Evolutionary conservation across 2,888 invertebrate species (phyloP), one percentile per base, ranked within the genome.

Genomic region (Ametastegia equiseti): DNA sequence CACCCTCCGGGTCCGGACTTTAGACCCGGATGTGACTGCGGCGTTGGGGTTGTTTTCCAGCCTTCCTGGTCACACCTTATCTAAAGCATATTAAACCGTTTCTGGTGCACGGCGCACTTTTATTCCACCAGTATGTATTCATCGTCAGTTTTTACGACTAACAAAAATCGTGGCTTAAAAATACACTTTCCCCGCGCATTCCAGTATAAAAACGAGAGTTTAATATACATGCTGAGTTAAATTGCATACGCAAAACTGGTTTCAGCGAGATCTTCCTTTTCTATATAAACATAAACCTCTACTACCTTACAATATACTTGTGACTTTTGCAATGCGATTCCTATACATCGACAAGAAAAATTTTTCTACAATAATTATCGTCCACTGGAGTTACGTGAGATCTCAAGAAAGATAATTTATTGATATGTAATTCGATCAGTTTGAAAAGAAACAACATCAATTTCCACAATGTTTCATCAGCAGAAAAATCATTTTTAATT

Each of bases 61-160:
- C n/a, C 36, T 54, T 75, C 36, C 36, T 30, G 75, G 75, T 54
- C 75, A 75, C 75, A 54, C 75, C 75, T 75, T 75, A 75, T 75
- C 50, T 50, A 50, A 50, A 75, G 50, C 30, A 75, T 54, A 71
- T 71, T 47, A 71, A 71, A 71, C 71, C 45, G 23, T 23, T 47
- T 45, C 54, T 36, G 45, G 30, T n/a, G n/a, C 45, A 54, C 27
- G n/a, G 30, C 9, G 1, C 1, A 54, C 15, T 75, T 75, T 54
- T 36, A 36, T 75, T 75, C 75, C 54, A 11, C 11, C 13, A 23
- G 13, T 71, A 45, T 13, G 27, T 54, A 75, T 75, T 45, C 45
- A 5, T 47, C 71, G 50, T 54, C 36, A 19, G 13, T 75, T 75
- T 75, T 71, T 71, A 71, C 65, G 36, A 11, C 39, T 9, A 19